A percentile compares a stretch with the other conserved stretches of the same genome.
These are phyloP conservation scores for Eulimnadia texana DNA, from an alignment of 1,140 invertebrate species.

Conservation along the genomic window DNA sequence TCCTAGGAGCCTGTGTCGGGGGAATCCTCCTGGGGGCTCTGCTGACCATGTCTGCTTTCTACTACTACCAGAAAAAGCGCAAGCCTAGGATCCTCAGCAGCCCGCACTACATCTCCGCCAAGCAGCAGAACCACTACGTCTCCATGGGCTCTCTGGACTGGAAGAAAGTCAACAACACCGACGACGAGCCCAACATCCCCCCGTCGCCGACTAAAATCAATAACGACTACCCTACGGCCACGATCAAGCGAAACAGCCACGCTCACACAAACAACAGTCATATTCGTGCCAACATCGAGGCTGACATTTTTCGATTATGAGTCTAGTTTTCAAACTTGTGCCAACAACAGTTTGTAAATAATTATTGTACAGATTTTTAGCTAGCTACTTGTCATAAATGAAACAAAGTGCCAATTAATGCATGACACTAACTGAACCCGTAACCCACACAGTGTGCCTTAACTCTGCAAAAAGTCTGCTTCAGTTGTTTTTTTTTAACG, in stretches of 20 bases:
- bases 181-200: background rate
- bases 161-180: constrained; percentile 28
- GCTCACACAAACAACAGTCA: constrained; percentile 33
- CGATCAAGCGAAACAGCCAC: constrained; percentile 58
- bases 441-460: no score
- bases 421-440: no score
- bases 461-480: no score
- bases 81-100: constrained; percentile 41
- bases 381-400: no score
- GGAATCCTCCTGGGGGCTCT: constrained; percentile 34
- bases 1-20: constrained; percentile 36
- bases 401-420: no score
- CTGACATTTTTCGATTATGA: constrained; percentile 26
- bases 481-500: background rate
- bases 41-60: constrained; percentile 29
- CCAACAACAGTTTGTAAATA: no score
- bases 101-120: constrained; percentile 59
- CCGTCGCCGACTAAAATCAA: constrained; percentile 20
- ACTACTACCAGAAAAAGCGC: constrained; percentile 31
- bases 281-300: constrained; percentile 39
- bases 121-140: constrained; percentile 66
- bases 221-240: constrained; percentile 56
- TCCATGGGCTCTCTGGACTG: constrained; percentile 38
- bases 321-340: no score
- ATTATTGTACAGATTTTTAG: no score